Conservation (phyloP, 2,113 vertebrate species). For the Pedionomus torquatus region DNA sequence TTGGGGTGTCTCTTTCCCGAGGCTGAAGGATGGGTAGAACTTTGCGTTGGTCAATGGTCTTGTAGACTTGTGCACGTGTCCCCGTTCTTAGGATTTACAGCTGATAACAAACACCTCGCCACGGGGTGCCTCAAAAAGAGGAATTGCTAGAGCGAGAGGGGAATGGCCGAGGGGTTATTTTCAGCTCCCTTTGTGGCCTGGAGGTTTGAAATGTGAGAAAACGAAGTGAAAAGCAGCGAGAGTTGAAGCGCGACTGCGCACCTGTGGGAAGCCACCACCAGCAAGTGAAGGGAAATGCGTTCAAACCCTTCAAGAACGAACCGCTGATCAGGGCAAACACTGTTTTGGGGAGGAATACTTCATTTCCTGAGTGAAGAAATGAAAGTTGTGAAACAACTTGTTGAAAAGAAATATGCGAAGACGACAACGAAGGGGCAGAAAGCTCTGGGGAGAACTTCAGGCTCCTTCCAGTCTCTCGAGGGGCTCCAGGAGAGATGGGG, state of each 20-base stretch:
- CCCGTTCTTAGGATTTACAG: background rate
- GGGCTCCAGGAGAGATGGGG: too few relatives aligned
- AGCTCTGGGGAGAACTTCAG: too few relatives aligned
- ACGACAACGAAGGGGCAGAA: background rate
- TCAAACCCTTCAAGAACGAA: accelerated
- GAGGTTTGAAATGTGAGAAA: background rate
- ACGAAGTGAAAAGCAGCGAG: background rate
- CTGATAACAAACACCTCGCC: background rate
- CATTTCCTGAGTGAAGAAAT: background rate
- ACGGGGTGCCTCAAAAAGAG: background rate
- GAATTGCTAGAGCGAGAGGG: background rate
- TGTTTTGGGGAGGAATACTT: background rate
- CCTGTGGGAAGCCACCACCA: background rate
- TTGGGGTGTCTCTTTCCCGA: background rate
- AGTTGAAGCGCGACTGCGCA: background rate
- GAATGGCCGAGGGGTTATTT: background rate
- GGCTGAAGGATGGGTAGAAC: background rate
- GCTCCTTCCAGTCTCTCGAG: too few relatives aligned
- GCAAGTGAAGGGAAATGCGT: accelerated
- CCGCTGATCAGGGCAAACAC: accelerated
- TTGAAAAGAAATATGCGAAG: background rate
- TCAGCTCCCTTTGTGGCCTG: background rate
- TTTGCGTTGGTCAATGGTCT: background rate
- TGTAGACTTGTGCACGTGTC: background rate
- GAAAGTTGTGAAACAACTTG: background rate